These are phyloP conservation scores for Origma solitaria DNA, from an alignment of 2,113 vertebrate species.

Conservation along the genomic window DNA sequence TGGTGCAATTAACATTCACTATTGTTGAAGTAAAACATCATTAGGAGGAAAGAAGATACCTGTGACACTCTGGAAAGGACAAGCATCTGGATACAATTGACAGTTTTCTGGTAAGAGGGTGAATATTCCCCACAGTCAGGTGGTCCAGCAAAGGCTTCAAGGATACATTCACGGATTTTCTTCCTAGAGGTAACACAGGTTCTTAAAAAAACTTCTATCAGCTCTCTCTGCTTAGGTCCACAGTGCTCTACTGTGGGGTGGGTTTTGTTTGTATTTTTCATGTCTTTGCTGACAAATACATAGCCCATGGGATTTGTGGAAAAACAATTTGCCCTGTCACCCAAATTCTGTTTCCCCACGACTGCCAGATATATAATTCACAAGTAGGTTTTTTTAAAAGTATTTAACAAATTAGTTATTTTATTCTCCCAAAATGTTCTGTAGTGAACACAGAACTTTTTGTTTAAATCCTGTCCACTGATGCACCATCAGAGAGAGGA, in stretches of 20 bases:
- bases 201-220: neutral
- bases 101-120: conserved; percentile 93
- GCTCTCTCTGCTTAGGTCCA: neutral
- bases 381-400: neutral
- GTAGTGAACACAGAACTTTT: neutral
- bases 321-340: neutral
- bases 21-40: neutral
- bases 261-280: neutral
- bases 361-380: neutral
- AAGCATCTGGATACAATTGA: conserved; percentile 83
- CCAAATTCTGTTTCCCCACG: neutral
- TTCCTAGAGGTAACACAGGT: conserved; percentile 69
- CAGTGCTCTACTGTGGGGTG: neutral
- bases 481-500: neutral
- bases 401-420: neutral
- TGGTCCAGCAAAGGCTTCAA: conserved; percentile 90
- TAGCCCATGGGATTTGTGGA: neutral
- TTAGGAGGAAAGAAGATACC: conserved; percentile 65
- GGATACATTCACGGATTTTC: conserved; percentile 74
- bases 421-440: neutral
- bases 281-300: neutral
- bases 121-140: conserved; percentile 85
- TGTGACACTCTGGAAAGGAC: conserved; percentile 77
- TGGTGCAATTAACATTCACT: neutral
- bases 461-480: neutral